Evolutionary conservation across 1,140 invertebrate genomes (phyloP).

Genomic region (Leptinotarsa texana): DNA sequence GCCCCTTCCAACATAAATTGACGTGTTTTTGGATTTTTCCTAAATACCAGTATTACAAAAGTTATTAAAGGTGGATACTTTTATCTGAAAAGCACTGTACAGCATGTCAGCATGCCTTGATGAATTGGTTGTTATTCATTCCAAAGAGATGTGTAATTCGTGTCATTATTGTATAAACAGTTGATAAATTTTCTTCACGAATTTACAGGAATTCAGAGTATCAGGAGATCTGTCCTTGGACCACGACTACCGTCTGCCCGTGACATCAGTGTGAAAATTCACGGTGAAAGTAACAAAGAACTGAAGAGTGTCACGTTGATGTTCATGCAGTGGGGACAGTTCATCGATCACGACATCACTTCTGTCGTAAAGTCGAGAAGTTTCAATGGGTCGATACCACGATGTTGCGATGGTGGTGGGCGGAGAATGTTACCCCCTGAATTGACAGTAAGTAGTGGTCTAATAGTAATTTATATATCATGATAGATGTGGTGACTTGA

Average conservation of each 20-base stretch:
- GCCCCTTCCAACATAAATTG: too few relatives aligned
- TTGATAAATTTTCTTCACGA: too few relatives aligned
- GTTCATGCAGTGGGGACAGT: conserved; percentile 87
- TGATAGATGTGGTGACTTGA: background rate
- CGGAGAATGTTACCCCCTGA: conserved; percentile 63
- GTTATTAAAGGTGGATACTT: too few relatives aligned
- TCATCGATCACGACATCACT: conserved; percentile 80
- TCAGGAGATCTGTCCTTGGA: conserved; percentile 57
- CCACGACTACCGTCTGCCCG: conserved; percentile 66
- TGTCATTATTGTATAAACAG: too few relatives aligned
- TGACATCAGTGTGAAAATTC: conserved; percentile 67
- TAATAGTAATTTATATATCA: background rate
- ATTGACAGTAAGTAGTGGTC: conserved; percentile 60
- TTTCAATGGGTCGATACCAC: conserved; percentile 79
- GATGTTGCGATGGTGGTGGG: conserved; percentile 73
- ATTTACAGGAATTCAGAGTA: conserved; percentile 46
- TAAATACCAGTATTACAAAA: too few relatives aligned
- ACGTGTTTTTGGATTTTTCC: too few relatives aligned
- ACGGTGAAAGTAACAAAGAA: conserved; percentile 66
- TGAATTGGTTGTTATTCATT: too few relatives aligned
- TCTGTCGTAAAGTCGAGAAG: conserved; percentile 69
- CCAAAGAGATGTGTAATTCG: too few relatives aligned
- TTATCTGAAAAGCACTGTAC: too few relatives aligned
- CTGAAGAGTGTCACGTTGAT: conserved; percentile 69
- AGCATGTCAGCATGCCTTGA: too few relatives aligned